Conservation (phyloP, 2,888 invertebrate genomes). For the Acanthosoma haemorrhoidale region DNA sequence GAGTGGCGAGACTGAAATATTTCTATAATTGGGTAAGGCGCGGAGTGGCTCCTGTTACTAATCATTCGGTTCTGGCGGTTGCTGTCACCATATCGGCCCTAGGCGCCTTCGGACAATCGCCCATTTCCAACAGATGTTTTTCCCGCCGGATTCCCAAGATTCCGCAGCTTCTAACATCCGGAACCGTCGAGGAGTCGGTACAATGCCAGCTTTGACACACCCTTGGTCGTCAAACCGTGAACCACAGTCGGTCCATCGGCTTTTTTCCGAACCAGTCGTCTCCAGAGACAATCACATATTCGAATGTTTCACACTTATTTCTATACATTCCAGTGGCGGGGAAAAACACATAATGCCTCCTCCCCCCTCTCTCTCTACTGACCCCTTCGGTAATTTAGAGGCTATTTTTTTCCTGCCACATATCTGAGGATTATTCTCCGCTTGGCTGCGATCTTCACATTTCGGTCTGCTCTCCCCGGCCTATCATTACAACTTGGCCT, state of each 20-base stretch:
- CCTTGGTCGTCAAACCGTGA: slow-evolving; percentile 13
- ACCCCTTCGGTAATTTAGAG: slow-evolving; percentile 13
- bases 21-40: neutral
- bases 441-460: neutral
- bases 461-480: neutral
- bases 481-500: no score
- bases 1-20: neutral
- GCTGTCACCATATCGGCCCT: neutral
- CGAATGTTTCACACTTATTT: slow-evolving; percentile 29
- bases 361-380: neutral
- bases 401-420: neutral
- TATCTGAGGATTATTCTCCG: slow-evolving; percentile 13
- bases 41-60: slow-evolving; percentile 3
- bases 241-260: neutral
- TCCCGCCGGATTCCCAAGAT: slow-evolving; percentile 9
- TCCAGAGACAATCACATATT: slow-evolving; percentile 18
- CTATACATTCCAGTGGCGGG: slow-evolving; percentile 21
- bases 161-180: slow-evolving; percentile 13
- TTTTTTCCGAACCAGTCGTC: neutral
- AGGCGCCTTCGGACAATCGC: neutral
- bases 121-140: slow-evolving; percentile 1
- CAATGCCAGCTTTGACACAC: neutral
- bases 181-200: neutral
- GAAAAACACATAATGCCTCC: slow-evolving; percentile 25
- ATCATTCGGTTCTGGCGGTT: neutral